These are phyloP conservation scores for Panopea generosa DNA, from an alignment of 2,888 invertebrate species.

Conservation along the genomic window DNA sequence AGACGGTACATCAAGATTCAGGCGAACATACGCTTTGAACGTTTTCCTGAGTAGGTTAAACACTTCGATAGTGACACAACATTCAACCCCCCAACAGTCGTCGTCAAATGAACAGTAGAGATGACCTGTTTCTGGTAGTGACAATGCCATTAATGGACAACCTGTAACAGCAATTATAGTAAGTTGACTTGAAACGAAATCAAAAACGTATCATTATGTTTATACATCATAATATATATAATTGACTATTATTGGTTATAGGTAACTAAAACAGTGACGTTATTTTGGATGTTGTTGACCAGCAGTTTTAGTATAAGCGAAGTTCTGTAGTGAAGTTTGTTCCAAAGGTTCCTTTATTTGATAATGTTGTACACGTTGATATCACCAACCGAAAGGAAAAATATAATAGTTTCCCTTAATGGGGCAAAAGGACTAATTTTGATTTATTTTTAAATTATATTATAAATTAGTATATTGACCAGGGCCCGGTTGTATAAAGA, in stretches of 20 bases:
- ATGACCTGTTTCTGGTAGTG: constrained; percentile 56
- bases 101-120: constrained; percentile 73
- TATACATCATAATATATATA: neutral
- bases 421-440: too few relatives aligned
- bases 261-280: too few relatives aligned
- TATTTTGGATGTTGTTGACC: too few relatives aligned
- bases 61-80: constrained; percentile 73
- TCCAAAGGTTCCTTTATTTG: too few relatives aligned
- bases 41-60: constrained; percentile 70
- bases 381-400: too few relatives aligned
- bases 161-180: constrained; percentile 64
- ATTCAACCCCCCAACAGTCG: constrained; percentile 74
- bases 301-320: too few relatives aligned
- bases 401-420: too few relatives aligned
- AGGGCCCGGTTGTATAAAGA: too few relatives aligned
- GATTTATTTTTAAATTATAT: too few relatives aligned
- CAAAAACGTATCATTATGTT: neutral
- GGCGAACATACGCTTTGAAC: constrained; percentile 66
- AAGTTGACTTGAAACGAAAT: neutral
- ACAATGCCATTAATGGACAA: constrained; percentile 67
- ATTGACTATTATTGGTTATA: neutral
- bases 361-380: too few relatives aligned
- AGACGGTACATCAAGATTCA: constrained; percentile 67
- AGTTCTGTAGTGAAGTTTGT: too few relatives aligned
- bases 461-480: too few relatives aligned